These are phyloP conservation scores for Campoletis raptor DNA, from an alignment of 2,888 invertebrate genomes.

Conservation along the genomic window DNA sequence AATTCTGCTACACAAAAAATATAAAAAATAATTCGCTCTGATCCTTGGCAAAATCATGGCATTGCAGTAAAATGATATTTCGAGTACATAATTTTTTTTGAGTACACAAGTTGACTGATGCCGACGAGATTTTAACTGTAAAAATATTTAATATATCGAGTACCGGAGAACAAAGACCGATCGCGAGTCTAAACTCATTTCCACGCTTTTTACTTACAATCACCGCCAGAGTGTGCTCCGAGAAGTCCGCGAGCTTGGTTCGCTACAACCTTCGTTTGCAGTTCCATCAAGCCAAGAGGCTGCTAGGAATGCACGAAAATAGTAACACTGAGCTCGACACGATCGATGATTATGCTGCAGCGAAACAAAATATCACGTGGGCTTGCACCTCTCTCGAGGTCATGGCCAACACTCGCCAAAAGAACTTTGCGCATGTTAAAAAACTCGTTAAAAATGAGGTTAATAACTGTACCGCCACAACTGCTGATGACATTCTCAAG, in stretches of 20 bases:
- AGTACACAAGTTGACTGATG: background rate
- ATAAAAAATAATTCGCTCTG: too few relatives aligned
- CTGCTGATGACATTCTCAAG: background rate
- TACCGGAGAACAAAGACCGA: background rate
- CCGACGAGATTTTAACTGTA: background rate
- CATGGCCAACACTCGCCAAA: slow-evolving; percentile 45
- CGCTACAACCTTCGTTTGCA: background rate
- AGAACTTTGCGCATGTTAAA: slow-evolving; percentile 4
- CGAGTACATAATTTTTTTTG: background rate
- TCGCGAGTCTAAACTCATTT: background rate
- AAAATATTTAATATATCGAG: background rate
- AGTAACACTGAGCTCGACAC: slow-evolving; percentile 51
- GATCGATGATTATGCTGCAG: slow-evolving; percentile 67
- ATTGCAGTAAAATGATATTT: background rate
- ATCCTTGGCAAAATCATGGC: background rate
- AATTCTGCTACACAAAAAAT: too few relatives aligned
- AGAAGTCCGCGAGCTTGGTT: background rate
- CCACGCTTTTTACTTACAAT: background rate
- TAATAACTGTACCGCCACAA: slow-evolving; percentile 35
- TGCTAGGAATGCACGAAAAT: slow-evolving; percentile 69
- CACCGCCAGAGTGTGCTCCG: background rate
- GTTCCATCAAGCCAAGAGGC: slow-evolving; percentile 28
- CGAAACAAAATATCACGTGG: slow-evolving; percentile 27
- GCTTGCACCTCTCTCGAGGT: slow-evolving; percentile 47
- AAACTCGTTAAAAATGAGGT: slow-evolving; percentile 47